These are phyloP conservation scores for Meta bourneti DNA, from an alignment of 2,888 invertebrate species.

Conservation along the genomic window DNA sequence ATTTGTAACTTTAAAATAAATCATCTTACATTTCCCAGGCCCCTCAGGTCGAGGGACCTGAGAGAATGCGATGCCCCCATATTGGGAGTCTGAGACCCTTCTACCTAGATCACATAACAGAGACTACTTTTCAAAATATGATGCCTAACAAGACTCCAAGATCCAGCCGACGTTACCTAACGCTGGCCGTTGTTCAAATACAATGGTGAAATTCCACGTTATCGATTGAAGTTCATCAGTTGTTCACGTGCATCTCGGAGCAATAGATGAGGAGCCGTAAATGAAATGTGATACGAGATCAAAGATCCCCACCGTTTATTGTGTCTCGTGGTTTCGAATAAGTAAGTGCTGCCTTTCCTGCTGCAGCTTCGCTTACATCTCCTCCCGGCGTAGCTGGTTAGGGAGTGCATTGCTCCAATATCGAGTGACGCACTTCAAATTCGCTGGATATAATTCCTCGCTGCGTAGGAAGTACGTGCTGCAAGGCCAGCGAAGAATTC, in stretches of 20 bases:
- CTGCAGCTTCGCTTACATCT: background rate
- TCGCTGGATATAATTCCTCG: background rate
- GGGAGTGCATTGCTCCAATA: background rate
- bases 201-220: too few relatives aligned
- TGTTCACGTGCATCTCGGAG: background rate
- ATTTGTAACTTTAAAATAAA: background rate
- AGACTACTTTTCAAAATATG: background rate
- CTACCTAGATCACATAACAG: background rate
- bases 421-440: background rate
- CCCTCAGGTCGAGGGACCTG: background rate
- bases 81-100: background rate
- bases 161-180: background rate
- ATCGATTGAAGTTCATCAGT: background rate
- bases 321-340: background rate
- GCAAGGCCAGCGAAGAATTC: background rate
- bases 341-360: background rate
- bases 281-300: constrained; percentile 17
- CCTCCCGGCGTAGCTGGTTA: constrained; percentile 19
- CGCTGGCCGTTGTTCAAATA: background rate
- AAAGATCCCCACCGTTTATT: constrained; percentile 1
- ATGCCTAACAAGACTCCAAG: background rate
- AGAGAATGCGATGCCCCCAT: background rate
- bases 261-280: background rate
- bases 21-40: background rate
- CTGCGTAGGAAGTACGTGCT: background rate